A percentile compares a stretch with the other conserved stretches of the same genome.
phyloP scores from a whole-genome alignment of 1,140 invertebrate species.

The Caenorhabditis tropicalis region DNA sequence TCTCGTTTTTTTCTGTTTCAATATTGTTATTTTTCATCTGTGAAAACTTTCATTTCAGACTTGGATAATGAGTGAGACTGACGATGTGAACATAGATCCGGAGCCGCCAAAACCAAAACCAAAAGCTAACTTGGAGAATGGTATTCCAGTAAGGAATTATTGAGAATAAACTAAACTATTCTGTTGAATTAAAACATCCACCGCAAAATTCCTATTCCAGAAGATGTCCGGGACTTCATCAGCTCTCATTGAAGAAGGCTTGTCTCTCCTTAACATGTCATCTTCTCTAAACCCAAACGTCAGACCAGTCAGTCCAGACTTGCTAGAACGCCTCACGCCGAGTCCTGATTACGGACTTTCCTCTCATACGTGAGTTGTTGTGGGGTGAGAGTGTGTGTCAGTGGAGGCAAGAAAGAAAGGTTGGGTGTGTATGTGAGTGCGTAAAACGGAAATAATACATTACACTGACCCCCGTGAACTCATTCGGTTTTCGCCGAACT shows the following conservation, averaged over 20 bases:
- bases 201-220: background rate
- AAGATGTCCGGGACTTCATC: slow-evolving; percentile 3
- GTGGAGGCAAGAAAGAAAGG: background rate
- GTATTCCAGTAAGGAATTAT: background rate
- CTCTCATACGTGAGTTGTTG: background rate
- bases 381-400: background rate
- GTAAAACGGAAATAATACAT: background rate
- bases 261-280: background rate
- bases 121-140: background rate
- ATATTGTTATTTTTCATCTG: background rate
- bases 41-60: background rate
- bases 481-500: background rate
- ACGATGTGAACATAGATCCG: background rate
- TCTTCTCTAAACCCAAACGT: background rate
- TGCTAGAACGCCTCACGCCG: background rate
- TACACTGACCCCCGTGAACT: slow-evolving; percentile 2
- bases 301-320: background rate
- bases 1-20: background rate
- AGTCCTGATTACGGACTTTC: slow-evolving; percentile 5
- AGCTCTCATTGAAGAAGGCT: background rate
- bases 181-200: background rate
- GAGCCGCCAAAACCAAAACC: background rate
- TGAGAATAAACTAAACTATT: too few species aligned
- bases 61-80: slow-evolving; percentile 50
- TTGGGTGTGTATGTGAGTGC: background rate